Percentiles rank a stretch among this genome's conserved stretches.
These are phyloP conservation scores for Alexandromys fortis DNA, from an alignment of 2,113 vertebrate genomes.

Conservation along the genomic window DNA sequence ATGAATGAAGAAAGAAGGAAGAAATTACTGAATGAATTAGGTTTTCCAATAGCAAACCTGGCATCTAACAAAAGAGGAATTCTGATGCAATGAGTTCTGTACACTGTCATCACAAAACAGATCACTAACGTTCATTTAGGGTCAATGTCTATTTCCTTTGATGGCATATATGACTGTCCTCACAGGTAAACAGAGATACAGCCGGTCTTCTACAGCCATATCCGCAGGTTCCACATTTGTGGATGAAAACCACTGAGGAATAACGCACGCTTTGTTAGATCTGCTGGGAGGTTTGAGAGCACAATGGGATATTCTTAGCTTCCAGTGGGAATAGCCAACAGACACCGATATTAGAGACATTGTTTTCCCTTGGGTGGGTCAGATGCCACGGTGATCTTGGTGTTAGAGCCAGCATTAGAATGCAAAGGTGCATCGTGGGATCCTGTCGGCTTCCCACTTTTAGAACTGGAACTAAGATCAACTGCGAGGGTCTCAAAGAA, in stretches of 20 bases:
- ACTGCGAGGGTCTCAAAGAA: background rate
- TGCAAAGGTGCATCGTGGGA: no score
- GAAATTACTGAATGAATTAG: background rate
- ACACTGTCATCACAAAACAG: background rate
- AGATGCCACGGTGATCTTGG: background rate
- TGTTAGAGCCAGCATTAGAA: no score
- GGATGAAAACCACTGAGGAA: background rate
- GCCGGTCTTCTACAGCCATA: background rate
- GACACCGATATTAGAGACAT: background rate
- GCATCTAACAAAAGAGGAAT: background rate
- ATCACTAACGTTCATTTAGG: background rate
- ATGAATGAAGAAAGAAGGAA: background rate
- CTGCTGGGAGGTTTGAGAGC: background rate
- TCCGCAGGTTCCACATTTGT: background rate
- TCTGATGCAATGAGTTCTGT: conserved; percentile 11
- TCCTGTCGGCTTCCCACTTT: background rate
- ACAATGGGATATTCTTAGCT: background rate
- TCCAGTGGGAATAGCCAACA: background rate
- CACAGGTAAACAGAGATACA: background rate
- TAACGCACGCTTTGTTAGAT: background rate
- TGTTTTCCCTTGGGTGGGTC: background rate
- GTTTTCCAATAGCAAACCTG: background rate
- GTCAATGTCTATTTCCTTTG: background rate
- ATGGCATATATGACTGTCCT: background rate
- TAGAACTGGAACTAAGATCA: background rate